These are phyloP conservation scores for Drosophila aff. DNA, from an alignment of 1,140 invertebrate species.

Conservation along the genomic window DNA sequence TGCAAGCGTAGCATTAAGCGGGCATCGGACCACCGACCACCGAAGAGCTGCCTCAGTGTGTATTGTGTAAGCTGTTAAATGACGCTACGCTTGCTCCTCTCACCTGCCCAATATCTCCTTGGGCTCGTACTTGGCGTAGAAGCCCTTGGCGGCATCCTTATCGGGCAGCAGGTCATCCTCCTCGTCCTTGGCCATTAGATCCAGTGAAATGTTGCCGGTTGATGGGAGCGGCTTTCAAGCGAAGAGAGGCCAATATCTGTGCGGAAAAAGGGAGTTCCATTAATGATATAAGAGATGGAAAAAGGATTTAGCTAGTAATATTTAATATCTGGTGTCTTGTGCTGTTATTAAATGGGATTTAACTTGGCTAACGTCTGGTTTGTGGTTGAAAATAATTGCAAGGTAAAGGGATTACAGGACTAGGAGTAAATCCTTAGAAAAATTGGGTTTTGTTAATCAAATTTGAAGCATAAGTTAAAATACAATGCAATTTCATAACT, in stretches of 20 bases:
- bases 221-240: background rate
- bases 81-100: slow-evolving; percentile 62
- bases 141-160: slow-evolving; percentile 95
- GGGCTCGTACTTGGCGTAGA: slow-evolving; percentile 99
- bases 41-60: slow-evolving; percentile 8
- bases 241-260: slow-evolving; percentile 26
- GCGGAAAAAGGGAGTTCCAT: background rate
- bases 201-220: slow-evolving; percentile 80
- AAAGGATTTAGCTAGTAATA: background rate
- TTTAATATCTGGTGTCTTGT: background rate
- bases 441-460: background rate
- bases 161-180: slow-evolving; percentile 93
- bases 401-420: too few relatives aligned
- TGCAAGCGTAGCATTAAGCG: slow-evolving; percentile 52
- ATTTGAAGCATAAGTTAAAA: background rate
- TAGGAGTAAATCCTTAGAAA: too few relatives aligned
- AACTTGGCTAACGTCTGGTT: background rate
- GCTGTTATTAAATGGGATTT: background rate
- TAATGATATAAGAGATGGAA: background rate
- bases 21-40: slow-evolving; percentile 13
- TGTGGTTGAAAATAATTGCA: background rate
- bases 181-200: slow-evolving; percentile 90
- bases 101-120: slow-evolving; percentile 99
- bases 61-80: background rate
- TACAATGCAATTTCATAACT: too few relatives aligned